Evolutionary conservation across 2,113 vertebrate species (phyloP), one percentile per base, ranked within the genome.

Genomic region (Macroglossus sobrinus): DNA sequence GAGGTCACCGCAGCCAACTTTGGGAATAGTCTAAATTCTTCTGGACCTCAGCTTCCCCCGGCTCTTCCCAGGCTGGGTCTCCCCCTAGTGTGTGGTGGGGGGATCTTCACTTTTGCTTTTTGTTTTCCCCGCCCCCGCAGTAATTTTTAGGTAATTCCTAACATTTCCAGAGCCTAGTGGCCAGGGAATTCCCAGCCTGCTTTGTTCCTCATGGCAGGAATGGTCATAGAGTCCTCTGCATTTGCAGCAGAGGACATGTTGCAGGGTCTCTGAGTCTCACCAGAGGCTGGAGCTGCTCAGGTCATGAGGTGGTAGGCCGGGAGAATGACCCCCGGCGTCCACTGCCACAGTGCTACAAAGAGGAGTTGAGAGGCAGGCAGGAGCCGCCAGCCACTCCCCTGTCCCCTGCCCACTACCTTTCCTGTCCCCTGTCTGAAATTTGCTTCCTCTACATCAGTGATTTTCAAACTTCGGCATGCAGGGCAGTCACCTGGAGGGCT

Each of bases 21-120:
- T 45, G 66, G 40, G 28, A 69, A 61, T 4, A n/a, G 53, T 59
- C 91, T 79, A 26, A 82, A 87, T 92, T 79, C 87, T 55, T 88
- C 19, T 22, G 22, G 38, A 47, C 22, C 24, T 26, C 2, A 68
- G 71, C 30, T 28, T 26, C 47, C 63, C 33, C 43, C 28, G 28
- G 26, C 61, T 26, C n/a, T 72, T 96, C 68, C 84, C 92, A 78
- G 84, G 63, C 86, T 92, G 88, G 85, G 72, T 74, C 92, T 95
- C 97, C 97, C 94, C 85, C 97, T 97, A 85, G 88, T 75, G 97
- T 89, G 82, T 38, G 13, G 12, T 12, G 55, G 88, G 68, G 91
- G 68, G 81, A 95, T 85, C 74, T 84, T 95, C 90, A 47, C 84
- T 96, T 91, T 96, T 68, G 21, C 66, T 95, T 95, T 93, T 85